Evolutionary conservation across 2,797 vertebrate species (phyloP), one percentile per base, ranked within the genome.

Genomic region (Urocyon cinereoargenteus): DNA sequence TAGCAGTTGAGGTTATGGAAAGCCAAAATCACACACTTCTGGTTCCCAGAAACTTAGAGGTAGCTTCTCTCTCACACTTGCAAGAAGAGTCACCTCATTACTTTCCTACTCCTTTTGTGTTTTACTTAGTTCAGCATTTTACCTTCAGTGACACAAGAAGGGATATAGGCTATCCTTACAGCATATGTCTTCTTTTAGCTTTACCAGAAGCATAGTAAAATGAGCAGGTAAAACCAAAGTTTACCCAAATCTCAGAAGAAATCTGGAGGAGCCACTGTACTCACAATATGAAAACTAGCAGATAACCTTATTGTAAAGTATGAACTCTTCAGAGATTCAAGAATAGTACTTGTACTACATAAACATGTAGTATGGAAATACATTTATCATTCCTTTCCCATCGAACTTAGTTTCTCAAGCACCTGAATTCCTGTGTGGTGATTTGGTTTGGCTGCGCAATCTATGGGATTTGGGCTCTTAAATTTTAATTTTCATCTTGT

Each of bases 401-500:
- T 72, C 68, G 83, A 68, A 36, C 62, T 88, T 40, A 82, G n/a
- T 62, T 68, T 91, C 53, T 79, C 13, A 68, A 49, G 11, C 9
- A 31, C 55, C 53, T 96, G 92, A 77, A 77, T 88, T 87, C n/a
- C 34, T n/a, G 14, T 9, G 14, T 88, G 51, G 34, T 86, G 51
- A 75, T 78, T 96, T 75, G 28, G 16, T n/a, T 95, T 90, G 57
- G 40, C 55, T 96, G 21, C 62, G 12, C 13, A 64, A 8, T 49
- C 13, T 26, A 11, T 57, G 79, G 87, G 51, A 75, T 75, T 87
- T 68, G 84, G 24, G 34, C 57, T 87, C 12, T 86, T 68, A 95
- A 95, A 72, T 73, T 78, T 62, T 61, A 77, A 86, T 95, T 90
- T n/a, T 62, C 28, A 72, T 82, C 26, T 90, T 91, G 89, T 3